phyloP scores from a whole-genome alignment of 1,140 invertebrate genomes.

The Lordiphosa clarofinis region DNA sequence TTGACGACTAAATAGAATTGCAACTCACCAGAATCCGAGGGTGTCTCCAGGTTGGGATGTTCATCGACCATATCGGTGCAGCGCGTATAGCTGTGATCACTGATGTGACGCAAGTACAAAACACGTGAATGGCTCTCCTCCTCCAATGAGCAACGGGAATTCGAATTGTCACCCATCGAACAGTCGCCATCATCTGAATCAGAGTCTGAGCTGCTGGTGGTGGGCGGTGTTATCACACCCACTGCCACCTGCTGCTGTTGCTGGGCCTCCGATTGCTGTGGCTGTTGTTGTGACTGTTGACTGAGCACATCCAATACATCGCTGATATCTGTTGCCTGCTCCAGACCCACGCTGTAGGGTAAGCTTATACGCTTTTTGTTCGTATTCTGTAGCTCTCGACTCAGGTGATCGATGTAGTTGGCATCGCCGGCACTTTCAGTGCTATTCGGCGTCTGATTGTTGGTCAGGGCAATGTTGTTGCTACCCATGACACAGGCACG shows the following conservation, averaged over 20 bases:
- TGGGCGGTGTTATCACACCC: slow-evolving; percentile 29
- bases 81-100: slow-evolving; percentile 87
- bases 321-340: slow-evolving; percentile 7
- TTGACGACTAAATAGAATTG: too few relatives aligned
- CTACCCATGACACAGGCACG: slow-evolving; percentile 75
- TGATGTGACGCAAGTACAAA: slow-evolving; percentile 64
- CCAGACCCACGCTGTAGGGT: slow-evolving; percentile 4
- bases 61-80: slow-evolving; percentile 81
- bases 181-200: slow-evolving; percentile 66
- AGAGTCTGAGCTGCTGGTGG: slow-evolving; percentile 49
- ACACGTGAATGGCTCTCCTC: neutral
- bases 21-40: slow-evolving; percentile 89
- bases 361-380: slow-evolving; percentile 35
- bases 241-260: slow-evolving; percentile 1
- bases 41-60: slow-evolving; percentile 82
- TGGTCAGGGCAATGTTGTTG: slow-evolving; percentile 66
- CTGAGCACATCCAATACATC: slow-evolving; percentile 64
- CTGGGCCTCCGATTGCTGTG: neutral
- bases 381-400: slow-evolving; percentile 66
- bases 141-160: slow-evolving; percentile 20
- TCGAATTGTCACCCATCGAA: slow-evolving; percentile 25
- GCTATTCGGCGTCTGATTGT: neutral
- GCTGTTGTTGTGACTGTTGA: slow-evolving; percentile 11
- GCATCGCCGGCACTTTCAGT: slow-evolving; percentile 11
- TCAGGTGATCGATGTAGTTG: slow-evolving; percentile 51